phyloP scores from a whole-genome alignment of 2,797 vertebrate genomes.

The Anguilla megastoma region DNA sequence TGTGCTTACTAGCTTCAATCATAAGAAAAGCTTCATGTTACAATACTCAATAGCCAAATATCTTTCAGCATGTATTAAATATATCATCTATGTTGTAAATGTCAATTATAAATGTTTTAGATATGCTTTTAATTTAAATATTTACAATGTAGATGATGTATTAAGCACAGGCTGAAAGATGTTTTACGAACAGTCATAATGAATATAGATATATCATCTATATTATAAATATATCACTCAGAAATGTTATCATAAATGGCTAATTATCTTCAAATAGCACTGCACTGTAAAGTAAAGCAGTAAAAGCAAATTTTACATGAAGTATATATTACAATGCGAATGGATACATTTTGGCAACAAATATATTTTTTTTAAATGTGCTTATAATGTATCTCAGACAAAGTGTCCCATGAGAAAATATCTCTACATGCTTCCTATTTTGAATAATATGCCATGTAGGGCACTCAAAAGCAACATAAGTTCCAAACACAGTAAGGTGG shows the following conservation, averaged over 20 bases:
- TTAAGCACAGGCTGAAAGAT: too few relatives aligned
- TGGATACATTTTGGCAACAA: not conserved
- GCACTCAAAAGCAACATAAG: not conserved
- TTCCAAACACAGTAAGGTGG: not conserved
- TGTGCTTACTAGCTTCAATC: not conserved
- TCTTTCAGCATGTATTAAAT: not conserved
- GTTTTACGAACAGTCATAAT: too few relatives aligned
- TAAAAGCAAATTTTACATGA: not conserved
- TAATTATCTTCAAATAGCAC: too few relatives aligned
- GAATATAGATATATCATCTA: too few relatives aligned
- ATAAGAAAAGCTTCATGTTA: not conserved
- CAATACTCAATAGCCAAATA: not conserved
- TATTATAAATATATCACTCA: too few relatives aligned
- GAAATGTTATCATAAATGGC: too few relatives aligned
- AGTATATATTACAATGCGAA: not conserved
- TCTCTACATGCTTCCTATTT: not conserved
- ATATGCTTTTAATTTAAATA: too few relatives aligned
- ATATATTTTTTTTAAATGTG: not conserved
- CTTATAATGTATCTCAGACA: not conserved
- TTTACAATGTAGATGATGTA: too few relatives aligned
- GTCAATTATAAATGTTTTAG: too few relatives aligned
- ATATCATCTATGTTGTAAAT: not conserved
- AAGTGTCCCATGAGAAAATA: not conserved
- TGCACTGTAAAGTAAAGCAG: too few relatives aligned
- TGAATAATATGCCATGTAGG: not conserved